These are phyloP conservation scores for Sarcophaga carnaria DNA, from an alignment of 2,888 invertebrate species.

Conservation along the genomic window DNA sequence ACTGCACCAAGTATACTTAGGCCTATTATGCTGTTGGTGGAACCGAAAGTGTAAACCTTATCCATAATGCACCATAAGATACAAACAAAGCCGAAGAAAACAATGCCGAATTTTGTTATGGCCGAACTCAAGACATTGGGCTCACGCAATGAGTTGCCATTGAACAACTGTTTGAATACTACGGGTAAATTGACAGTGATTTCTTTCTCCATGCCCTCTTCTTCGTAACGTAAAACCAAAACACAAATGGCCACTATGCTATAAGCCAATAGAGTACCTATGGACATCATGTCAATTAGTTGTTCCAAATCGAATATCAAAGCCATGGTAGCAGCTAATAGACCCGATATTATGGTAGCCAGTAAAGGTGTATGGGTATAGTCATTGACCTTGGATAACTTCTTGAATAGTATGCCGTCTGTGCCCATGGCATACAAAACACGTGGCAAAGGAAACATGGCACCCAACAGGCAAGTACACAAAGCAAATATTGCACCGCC, in stretches of 20 bases:
- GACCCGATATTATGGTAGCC: constrained; percentile 90
- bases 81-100: constrained; percentile 83
- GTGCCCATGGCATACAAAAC: constrained; percentile 95
- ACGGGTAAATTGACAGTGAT: constrained; percentile 77
- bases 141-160: constrained; percentile 87
- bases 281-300: constrained; percentile 98
- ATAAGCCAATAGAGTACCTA: constrained; percentile 94
- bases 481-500: constrained; percentile 95
- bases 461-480: constrained; percentile 92
- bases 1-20: constrained; percentile 82
- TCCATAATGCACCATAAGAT: constrained; percentile 76
- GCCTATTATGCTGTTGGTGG: constrained; percentile 79
- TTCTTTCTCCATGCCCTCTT: constrained; percentile 76
- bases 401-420: constrained; percentile 92
- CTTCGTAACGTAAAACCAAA: constrained; percentile 89
- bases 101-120: constrained; percentile 86
- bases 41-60: constrained; percentile 70
- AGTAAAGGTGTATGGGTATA: constrained; percentile 90
- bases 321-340: constrained; percentile 92
- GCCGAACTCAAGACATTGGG: constrained; percentile 86
- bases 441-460: constrained; percentile 94
- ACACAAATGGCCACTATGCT: constrained; percentile 96
- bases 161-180: constrained; percentile 85
- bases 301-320: constrained; percentile 93
- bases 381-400: constrained; percentile 87